A percentile compares a stretch with the other conserved stretches of the same genome.
Conservation (phyloP, 1,140 invertebrate genomes). For the Rhyacophila brunnea region DNA sequence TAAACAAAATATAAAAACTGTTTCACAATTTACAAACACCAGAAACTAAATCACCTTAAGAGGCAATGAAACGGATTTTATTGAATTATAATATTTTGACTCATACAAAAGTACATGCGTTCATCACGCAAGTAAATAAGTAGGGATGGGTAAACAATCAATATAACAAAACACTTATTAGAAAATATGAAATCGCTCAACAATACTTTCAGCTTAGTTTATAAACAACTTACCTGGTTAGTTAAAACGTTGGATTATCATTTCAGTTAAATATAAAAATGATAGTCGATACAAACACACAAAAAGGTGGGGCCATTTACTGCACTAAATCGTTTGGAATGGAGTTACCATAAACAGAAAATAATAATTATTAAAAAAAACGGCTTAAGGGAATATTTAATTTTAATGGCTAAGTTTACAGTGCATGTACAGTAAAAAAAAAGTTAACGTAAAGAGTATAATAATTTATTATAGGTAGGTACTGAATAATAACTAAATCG, state of each 20-base stretch:
- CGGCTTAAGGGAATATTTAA: too few relatives aligned
- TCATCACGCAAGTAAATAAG: slow-evolving; percentile 19
- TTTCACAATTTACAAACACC: not conserved
- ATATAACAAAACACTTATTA: too few relatives aligned
- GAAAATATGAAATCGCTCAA: too few relatives aligned
- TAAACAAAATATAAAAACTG: not conserved
- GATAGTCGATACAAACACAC: slow-evolving; percentile 15
- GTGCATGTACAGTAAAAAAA: too few relatives aligned
- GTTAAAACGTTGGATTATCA: slow-evolving; percentile 8
- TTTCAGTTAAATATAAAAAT: slow-evolving; percentile 23
- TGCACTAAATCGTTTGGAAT: not conserved
- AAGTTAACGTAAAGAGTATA: too few relatives aligned
- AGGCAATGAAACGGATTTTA: not conserved
- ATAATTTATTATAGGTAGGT: too few relatives aligned
- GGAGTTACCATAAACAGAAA: too few relatives aligned
- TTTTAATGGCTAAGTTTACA: too few relatives aligned
- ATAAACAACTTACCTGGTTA: slow-evolving; percentile 15
- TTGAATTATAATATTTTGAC: not conserved
- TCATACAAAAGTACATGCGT: not conserved
- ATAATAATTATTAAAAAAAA: too few relatives aligned
- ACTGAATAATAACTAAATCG: too few relatives aligned
- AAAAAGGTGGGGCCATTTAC: slow-evolving; percentile 27
- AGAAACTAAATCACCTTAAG: not conserved
- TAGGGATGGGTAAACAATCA: slow-evolving; percentile 27
- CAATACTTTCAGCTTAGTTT: not conserved